Evolutionary conservation across 1,140 invertebrate genomes (phyloP).

Genomic region (Pachypeltis micranthus): DNA sequence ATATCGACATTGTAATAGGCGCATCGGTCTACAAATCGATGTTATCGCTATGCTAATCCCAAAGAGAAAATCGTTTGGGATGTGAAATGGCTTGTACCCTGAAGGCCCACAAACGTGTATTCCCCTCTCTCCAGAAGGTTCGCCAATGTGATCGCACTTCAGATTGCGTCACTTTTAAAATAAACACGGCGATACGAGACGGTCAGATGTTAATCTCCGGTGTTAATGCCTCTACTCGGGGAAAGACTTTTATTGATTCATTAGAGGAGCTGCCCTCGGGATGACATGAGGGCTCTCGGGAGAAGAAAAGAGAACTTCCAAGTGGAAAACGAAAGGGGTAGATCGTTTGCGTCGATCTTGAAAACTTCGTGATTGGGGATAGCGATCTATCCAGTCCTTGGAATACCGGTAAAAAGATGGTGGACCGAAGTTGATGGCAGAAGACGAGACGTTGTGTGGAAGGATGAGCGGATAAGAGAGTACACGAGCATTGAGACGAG

Average conservation of each 20-base stretch:
- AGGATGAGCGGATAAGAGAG: not conserved
- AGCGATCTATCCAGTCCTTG: not conserved
- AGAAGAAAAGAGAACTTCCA: not conserved
- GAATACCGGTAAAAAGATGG: no score
- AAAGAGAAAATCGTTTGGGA: no score
- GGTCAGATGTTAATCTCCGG: not conserved
- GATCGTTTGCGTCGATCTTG: not conserved
- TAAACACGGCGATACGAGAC: not conserved
- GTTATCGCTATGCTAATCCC: not conserved
- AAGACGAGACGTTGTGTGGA: not conserved
- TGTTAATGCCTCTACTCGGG: not conserved
- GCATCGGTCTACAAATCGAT: not conserved
- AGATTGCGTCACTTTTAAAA: no score
- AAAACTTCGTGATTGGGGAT: not conserved
- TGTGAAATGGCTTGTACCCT: no score
- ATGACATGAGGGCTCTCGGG: not conserved
- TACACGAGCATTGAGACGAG: not conserved
- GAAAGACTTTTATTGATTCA: conserved; percentile 1
- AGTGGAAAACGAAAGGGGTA: not conserved
- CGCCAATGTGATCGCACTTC: no score
- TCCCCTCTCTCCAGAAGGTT: no score
- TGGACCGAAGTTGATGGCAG: not conserved
- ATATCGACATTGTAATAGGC: not conserved
- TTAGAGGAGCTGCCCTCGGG: not conserved
- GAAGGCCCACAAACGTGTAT: no score